Evolutionary conservation across 2,888 invertebrate genomes (phyloP).

Genomic region (Proisotoma minuta): DNA sequence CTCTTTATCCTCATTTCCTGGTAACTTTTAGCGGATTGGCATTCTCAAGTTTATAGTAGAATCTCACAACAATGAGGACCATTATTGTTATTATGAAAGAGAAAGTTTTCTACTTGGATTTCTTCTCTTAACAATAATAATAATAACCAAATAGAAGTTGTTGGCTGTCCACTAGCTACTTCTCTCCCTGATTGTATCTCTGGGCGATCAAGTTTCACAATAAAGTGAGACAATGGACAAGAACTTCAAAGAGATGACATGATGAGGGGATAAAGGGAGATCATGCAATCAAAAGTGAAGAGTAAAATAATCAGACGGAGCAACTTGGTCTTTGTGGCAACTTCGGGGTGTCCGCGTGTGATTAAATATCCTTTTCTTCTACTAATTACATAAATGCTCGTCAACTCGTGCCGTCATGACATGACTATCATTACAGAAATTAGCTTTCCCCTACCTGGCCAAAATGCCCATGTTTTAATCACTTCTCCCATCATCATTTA

Average conservation of each 20-base stretch:
- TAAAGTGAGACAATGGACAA: background rate
- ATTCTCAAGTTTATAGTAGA: too few species aligned
- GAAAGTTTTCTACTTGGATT: too few species aligned
- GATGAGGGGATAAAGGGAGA: background rate
- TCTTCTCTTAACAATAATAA: too few species aligned
- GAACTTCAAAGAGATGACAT: conserved; percentile 3
- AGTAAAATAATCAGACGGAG: conserved; percentile 8
- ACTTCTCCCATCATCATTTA: background rate
- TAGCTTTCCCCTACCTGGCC: conserved; percentile 22
- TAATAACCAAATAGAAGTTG: too few species aligned
- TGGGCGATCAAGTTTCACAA: background rate
- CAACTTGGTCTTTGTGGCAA: too few species aligned
- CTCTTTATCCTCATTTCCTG: background rate
- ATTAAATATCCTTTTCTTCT: conserved; percentile 38
- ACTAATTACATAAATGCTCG: conserved; percentile 37
- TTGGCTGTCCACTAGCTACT: too few species aligned
- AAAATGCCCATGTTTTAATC: background rate
- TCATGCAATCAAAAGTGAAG: conserved; percentile 16
- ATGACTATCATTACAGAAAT: conserved; percentile 46
- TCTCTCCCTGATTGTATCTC: background rate
- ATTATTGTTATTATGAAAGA: too few species aligned
- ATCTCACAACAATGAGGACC: too few species aligned
- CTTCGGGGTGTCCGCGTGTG: conserved; percentile 17
- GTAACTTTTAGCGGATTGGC: too few species aligned
- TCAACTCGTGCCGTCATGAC: conserved; percentile 15